A percentile compares a stretch with the other conserved stretches of the same genome.
Evolutionary conservation across 2,888 invertebrate genomes (phyloP).

Genomic region (Congeria kusceri): DNA sequence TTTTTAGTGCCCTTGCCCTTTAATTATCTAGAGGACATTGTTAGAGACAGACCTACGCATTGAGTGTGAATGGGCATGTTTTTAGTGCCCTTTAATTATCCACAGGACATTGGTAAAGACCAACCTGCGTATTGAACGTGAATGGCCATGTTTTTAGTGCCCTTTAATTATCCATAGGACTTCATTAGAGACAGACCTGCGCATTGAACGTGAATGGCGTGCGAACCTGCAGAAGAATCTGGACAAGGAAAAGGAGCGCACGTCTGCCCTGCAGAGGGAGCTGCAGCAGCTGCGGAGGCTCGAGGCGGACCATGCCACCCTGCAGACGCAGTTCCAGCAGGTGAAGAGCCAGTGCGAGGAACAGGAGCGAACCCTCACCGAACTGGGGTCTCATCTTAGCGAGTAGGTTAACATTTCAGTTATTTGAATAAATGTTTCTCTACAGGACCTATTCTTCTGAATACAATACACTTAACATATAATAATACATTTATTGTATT

Average conservation of each 20-base stretch:
- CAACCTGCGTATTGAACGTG: no score
- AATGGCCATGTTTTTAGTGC: no score
- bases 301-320: slow-evolving; percentile 89
- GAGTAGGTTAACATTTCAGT: slow-evolving; percentile 85
- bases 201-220: slow-evolving; percentile 96
- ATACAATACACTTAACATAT: no score
- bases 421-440: no score
- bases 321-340: slow-evolving; percentile 93
- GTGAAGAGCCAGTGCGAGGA: slow-evolving; percentile 93
- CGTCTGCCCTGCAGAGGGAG: slow-evolving; percentile 92
- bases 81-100: no score
- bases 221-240: slow-evolving; percentile 93
- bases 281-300: slow-evolving; percentile 90
- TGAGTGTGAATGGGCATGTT: no score
- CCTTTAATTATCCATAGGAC: slow-evolving; percentile 74
- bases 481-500: no score
- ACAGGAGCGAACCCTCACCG: slow-evolving; percentile 97
- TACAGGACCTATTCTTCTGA: no score
- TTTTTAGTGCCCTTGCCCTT: no score
- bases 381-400: slow-evolving; percentile 96
- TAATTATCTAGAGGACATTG: no score
- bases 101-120: no score
- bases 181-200: slow-evolving; percentile 91
- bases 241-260: slow-evolving; percentile 93
- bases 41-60: no score